These are phyloP conservation scores for Aplysia californica DNA, from an alignment of 1,140 invertebrate species.

Conservation along the genomic window DNA sequence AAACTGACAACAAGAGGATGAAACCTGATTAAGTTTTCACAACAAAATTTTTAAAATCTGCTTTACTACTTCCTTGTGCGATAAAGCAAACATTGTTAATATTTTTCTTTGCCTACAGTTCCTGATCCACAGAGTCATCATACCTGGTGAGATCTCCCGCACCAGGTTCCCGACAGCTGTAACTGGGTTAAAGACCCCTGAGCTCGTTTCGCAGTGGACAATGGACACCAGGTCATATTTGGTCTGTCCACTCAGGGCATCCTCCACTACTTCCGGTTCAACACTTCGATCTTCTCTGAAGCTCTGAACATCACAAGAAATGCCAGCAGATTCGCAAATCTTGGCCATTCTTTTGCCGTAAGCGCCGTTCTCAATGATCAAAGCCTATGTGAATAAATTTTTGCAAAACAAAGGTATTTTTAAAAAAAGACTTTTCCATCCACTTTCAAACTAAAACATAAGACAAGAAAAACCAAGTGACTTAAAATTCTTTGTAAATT, in stretches of 20 bases:
- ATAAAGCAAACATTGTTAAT: neutral
- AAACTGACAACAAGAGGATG: neutral
- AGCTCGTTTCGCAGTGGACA: constrained; percentile 71
- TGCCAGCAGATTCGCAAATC: constrained; percentile 65
- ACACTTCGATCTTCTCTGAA: constrained; percentile 67
- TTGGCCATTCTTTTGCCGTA: constrained; percentile 69
- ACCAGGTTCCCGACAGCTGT: constrained; percentile 65
- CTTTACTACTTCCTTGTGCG: neutral
- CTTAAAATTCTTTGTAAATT: neutral
- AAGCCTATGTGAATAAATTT: constrained; percentile 53
- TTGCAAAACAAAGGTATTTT: constrained; percentile 2
- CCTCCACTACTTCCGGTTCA: constrained; percentile 47
- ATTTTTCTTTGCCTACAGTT: neutral
- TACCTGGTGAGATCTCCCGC: constrained; percentile 58
- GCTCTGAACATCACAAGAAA: constrained; percentile 56
- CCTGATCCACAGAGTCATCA: neutral
- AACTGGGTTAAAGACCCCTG: constrained; percentile 70
- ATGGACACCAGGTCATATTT: constrained; percentile 64
- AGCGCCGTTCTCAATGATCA: constrained; percentile 70
- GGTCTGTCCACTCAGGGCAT: constrained; percentile 44
- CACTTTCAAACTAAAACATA: neutral
- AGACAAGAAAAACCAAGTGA: neutral
- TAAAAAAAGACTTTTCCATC: neutral
- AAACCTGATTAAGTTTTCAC: neutral
- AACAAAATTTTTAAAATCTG: neutral